These are phyloP conservation scores for Anoplius nigerrimus DNA, from an alignment of 2,888 invertebrate species.

Conservation along the genomic window DNA sequence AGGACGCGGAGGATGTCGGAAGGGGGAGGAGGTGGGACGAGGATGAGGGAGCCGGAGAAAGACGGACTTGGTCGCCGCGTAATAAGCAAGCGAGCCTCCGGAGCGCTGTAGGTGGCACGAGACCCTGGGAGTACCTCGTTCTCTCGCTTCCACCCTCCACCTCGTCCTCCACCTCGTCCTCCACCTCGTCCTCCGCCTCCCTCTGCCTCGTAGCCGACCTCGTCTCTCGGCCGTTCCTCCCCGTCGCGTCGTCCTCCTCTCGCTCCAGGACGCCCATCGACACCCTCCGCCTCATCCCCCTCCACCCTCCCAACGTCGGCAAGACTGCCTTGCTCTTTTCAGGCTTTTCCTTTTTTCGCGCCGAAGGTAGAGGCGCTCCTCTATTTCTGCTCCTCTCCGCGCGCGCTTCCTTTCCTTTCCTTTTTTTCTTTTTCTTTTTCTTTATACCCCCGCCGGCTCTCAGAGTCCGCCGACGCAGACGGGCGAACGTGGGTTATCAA, in stretches of 20 bases:
- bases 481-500: not conserved
- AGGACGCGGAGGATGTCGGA: not conserved
- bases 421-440: not conserved
- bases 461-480: not conserved
- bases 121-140: constrained; percentile 43
- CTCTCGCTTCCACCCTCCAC: constrained; percentile 15
- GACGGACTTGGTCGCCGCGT: constrained; percentile 52
- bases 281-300: too few species aligned
- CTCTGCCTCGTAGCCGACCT: not conserved
- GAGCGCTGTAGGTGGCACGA: constrained; percentile 53
- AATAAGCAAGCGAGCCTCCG: constrained; percentile 55
- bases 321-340: not conserved
- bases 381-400: constrained; percentile 8
- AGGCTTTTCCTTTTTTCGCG: not conserved
- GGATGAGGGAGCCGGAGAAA: constrained; percentile 15
- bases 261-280: too few species aligned
- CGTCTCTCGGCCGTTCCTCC: not conserved
- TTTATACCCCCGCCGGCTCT: not conserved
- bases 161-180: constrained; percentile 9
- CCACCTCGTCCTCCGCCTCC: not conserved
- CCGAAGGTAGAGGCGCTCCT: not conserved
- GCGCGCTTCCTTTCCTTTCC: constrained; percentile 4
- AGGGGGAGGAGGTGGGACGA: constrained; percentile 23
- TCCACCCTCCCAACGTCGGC: too few species aligned
- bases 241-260: not conserved